phyloP scores from a whole-genome alignment of 2,888 invertebrate species.

The Agrenia bidenticulata region DNA sequence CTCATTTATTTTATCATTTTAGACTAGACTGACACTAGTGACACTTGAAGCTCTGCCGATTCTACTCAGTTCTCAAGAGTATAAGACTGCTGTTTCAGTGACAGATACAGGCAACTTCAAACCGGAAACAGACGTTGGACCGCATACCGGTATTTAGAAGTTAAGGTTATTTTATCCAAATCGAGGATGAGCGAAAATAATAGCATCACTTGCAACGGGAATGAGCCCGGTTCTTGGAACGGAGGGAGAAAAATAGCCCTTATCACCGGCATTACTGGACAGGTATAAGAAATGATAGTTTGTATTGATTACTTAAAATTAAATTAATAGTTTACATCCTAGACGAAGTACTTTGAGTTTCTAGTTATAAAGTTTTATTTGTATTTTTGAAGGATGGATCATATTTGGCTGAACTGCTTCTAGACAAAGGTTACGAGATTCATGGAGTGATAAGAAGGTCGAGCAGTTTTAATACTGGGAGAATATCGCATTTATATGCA shows the following conservation, averaged over 20 bases:
- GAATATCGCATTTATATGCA: slow-evolving; percentile 94
- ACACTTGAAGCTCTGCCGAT: too few species aligned
- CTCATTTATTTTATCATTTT: too few species aligned
- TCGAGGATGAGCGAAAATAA: too few species aligned
- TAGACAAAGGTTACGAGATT: slow-evolving; percentile 89
- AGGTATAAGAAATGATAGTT: slow-evolving; percentile 64
- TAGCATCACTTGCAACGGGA: too few species aligned
- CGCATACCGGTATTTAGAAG: too few species aligned
- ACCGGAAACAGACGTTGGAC: too few species aligned
- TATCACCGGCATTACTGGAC: slow-evolving; percentile 96
- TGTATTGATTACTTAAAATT: not conserved
- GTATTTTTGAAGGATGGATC: slow-evolving; percentile 82
- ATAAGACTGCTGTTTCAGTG: too few species aligned
- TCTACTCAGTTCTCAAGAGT: too few species aligned
- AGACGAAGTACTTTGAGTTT: not conserved
- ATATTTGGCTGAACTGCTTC: slow-evolving; percentile 89
- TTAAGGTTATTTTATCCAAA: too few species aligned
- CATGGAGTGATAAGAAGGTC: slow-evolving; percentile 94
- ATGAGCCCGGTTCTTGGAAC: not conserved
- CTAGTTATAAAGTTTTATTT: not conserved
- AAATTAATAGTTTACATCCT: slow-evolving; percentile 2
- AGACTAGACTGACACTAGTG: too few species aligned
- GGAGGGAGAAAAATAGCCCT: slow-evolving; percentile 70
- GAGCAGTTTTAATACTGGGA: slow-evolving; percentile 92
- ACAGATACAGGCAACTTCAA: too few species aligned